A percentile compares a stretch with the other conserved stretches of the same genome.
Conservation (phyloP, 2,113 vertebrate genomes). For the Delphinus delphis region DNA sequence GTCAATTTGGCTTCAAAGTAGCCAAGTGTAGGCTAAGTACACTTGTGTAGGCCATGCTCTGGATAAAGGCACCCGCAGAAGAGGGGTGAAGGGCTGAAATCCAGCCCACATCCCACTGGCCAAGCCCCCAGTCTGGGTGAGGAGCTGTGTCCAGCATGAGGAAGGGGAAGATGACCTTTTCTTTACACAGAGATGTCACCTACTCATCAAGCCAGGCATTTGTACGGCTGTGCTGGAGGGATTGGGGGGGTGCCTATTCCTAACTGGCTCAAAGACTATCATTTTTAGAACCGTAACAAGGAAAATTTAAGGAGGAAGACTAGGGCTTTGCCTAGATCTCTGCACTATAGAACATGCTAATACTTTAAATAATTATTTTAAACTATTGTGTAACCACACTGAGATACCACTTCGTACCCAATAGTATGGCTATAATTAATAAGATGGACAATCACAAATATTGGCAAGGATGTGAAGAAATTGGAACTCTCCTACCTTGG, state of each 20-base stretch:
- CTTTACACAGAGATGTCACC: neutral
- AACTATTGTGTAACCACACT: neutral
- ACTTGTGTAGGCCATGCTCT: neutral
- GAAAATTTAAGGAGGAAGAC: neutral
- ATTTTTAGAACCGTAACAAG: neutral
- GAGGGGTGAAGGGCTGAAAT: neutral
- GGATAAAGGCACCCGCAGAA: neutral
- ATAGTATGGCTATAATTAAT: neutral
- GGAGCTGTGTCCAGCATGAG: accelerated
- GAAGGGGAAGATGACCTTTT: too few species aligned
- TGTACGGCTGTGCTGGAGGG: neutral
- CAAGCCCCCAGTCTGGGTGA: neutral
- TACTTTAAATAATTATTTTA: neutral
- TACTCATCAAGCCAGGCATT: neutral
- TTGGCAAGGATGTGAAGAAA: neutral
- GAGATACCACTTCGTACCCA: neutral
- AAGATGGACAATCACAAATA: neutral
- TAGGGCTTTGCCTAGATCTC: neutral
- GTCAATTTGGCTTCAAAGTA: neutral
- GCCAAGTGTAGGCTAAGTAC: neutral
- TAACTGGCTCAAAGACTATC: neutral
- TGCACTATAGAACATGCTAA: neutral
- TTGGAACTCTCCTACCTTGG: accelerated
- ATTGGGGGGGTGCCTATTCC: neutral
- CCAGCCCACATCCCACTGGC: neutral